Evolutionary conservation across 2,113 vertebrate genomes (phyloP), one percentile per base, ranked within the genome.

Genomic region (Coptodon bakossiorum): DNA sequence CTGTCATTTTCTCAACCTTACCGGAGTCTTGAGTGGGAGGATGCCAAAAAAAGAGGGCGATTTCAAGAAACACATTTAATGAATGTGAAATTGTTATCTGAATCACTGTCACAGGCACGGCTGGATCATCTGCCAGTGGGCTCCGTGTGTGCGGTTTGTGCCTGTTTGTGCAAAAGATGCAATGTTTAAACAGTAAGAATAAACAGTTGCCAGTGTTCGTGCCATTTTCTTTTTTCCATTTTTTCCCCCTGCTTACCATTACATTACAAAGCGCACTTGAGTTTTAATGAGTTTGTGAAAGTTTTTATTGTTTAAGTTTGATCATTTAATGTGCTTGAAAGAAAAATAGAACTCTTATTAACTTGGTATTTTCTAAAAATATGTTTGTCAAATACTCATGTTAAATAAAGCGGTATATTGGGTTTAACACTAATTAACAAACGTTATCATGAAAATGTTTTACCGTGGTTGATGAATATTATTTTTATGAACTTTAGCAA

Each of bases 231-330:
- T 16, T 10, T 27, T 24, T 43, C 36, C 38, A 24, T 7, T 43
- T 22, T 0, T 0, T 0, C 36, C 19, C 36, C 36, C 68, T 4
- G 24, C 40, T 76, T 76, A 3, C 14, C 2, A 0, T 19, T 48
- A 48, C 40, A 29, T 78, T 78, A 78, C 43, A 50, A 31, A 31
- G 24, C 6, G 1, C 24, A 50, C 43, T 50, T 78, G 9, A 78
- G 71, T 50, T 78, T 78, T 78, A 78, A 78, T 50, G 43, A 78
- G 43, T 50, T 31, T 78, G 43, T 6, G 9, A 78, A 50, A 48
- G 43, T 19, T 78, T 50, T 50, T 31, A 50, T 78, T 78, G 24
- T 78, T 50, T 78, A 50, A 48, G 24, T 50, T 78, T 31, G 3
- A 19, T 78, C 4, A 50, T 50, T 50, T 78, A 19, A 50, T 29